Percentiles rank a stretch among this genome's conserved stretches.
Conservation (phyloP, 2,888 invertebrate genomes). For the Phragmatobia fuliginosa region DNA sequence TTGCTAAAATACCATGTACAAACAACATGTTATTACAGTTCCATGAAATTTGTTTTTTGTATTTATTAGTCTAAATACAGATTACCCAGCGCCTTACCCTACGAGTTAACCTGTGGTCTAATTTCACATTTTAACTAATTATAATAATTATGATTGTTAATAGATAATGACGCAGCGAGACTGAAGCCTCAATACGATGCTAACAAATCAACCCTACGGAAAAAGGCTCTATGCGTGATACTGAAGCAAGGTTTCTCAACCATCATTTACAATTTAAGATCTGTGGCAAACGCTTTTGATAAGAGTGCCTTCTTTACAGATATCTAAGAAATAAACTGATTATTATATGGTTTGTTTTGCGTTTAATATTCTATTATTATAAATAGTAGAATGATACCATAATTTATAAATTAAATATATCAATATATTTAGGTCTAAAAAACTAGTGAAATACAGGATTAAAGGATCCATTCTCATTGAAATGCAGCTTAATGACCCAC, state of each 20-base stretch:
- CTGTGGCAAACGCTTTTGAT: slow-evolving; percentile 9
- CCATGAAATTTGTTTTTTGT: too few species aligned
- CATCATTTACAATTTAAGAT: slow-evolving; percentile 17
- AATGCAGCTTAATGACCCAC: too few species aligned
- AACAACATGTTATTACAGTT: too few species aligned
- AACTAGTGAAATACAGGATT: too few species aligned
- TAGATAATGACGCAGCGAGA: slow-evolving; percentile 6
- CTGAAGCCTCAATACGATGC: slow-evolving; percentile 3
- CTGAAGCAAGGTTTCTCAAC: slow-evolving; percentile 8
- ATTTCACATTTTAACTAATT: background rate
- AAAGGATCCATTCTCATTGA: too few species aligned
- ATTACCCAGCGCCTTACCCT: too few species aligned
- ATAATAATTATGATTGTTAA: background rate
- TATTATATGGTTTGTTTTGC: background rate
- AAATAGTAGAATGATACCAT: too few species aligned
- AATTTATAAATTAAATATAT: too few species aligned
- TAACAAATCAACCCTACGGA: slow-evolving; percentile 8
- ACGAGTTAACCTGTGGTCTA: too few species aligned
- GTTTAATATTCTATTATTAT: background rate
- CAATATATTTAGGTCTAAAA: too few species aligned
- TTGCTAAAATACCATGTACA: too few species aligned
- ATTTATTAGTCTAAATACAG: too few species aligned
- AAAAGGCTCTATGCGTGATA: slow-evolving; percentile 10
- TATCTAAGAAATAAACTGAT: slow-evolving; percentile 13
- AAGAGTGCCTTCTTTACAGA: slow-evolving; percentile 21